Evolutionary conservation across 2,888 invertebrate genomes (phyloP).

Genomic region (Tuberolachnus salignus): DNA sequence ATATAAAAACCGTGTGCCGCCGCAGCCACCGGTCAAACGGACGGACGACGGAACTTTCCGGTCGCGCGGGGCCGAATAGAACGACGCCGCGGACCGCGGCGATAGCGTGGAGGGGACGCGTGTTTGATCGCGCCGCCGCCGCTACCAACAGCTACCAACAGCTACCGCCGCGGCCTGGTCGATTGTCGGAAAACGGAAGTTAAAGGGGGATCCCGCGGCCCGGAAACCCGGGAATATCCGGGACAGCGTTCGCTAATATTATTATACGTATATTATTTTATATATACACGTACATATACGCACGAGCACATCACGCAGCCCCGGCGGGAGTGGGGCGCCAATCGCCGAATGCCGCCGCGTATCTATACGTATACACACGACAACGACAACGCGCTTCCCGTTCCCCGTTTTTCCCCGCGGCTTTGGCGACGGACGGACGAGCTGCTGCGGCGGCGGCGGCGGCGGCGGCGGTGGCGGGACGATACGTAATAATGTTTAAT

Average conservation of each 20-base stretch:
- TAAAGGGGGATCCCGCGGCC: conserved; percentile 45
- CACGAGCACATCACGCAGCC: neutral
- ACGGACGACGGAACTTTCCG: conserved; percentile 1
- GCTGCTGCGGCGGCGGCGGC: too few species aligned
- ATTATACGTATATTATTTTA: neutral
- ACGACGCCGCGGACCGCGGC: neutral
- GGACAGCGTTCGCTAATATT: conserved; percentile 15
- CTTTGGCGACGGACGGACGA: conserved; percentile 15
- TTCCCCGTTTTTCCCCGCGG: conserved; percentile 8
- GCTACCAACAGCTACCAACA: neutral
- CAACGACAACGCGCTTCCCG: neutral
- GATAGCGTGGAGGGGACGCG: neutral
- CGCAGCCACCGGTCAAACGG: conserved; percentile 30
- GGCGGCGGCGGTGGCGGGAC: neutral
- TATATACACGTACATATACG: neutral
- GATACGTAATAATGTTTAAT: conserved; percentile 45
- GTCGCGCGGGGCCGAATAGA: too few species aligned
- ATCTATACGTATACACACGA: conserved; percentile 1
- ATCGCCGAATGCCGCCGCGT: conserved; percentile 11
- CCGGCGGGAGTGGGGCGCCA: conserved; percentile 28
- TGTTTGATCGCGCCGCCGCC: conserved; percentile 48
- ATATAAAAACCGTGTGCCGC: neutral
- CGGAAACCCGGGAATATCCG: conserved; percentile 37
- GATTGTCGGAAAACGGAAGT: conserved; percentile 56
- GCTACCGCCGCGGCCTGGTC: conserved; percentile 27